phyloP scores from a whole-genome alignment of 1,140 invertebrate genomes.

The Ruditapes philippinarum region DNA sequence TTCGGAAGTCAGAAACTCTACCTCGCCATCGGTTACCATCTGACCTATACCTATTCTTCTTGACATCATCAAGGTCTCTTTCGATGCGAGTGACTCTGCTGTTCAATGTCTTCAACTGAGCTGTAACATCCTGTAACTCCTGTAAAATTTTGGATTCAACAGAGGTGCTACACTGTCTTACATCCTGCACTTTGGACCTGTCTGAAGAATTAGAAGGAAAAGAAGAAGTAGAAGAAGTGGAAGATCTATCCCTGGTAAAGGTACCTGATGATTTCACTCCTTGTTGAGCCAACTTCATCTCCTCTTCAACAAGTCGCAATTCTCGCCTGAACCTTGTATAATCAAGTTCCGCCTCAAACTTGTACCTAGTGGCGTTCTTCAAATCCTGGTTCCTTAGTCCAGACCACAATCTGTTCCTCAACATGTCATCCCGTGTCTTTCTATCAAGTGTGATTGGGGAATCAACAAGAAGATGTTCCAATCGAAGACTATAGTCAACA shows the following conservation, averaged over 20 bases:
- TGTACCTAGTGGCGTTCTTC: background rate
- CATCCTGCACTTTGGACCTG: background rate
- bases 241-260: no score
- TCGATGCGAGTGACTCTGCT: background rate
- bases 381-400: background rate
- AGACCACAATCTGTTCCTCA: background rate
- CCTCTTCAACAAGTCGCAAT: constrained; percentile 4
- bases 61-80: background rate
- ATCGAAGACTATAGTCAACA: background rate
- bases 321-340: background rate
- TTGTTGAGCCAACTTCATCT: background rate
- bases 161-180: background rate
- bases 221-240: no score
- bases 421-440: background rate
- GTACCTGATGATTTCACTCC: no score
- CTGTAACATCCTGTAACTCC: background rate
- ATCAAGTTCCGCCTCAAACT: background rate
- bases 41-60: background rate
- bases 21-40: background rate
- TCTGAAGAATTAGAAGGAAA: no score
- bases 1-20: background rate
- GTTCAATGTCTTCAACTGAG: background rate
- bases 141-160: background rate
- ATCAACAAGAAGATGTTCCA: background rate
- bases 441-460: background rate